A percentile compares a stretch with the other conserved stretches of the same genome.
These are phyloP conservation scores for Ophioninae sp. DNA, from an alignment of 2,888 invertebrate genomes.

Conservation along the genomic window DNA sequence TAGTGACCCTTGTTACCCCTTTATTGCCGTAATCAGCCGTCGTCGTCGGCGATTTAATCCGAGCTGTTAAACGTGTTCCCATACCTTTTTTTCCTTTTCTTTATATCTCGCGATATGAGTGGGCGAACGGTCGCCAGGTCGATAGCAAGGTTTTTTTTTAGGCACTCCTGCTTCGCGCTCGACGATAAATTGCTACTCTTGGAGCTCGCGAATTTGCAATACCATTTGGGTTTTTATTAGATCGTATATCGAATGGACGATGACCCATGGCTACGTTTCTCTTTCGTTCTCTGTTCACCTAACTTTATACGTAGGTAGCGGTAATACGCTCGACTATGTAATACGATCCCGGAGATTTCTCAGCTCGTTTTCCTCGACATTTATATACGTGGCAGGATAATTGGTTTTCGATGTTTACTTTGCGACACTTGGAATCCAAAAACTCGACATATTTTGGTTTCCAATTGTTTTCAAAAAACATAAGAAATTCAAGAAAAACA, in stretches of 20 bases:
- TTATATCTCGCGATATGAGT: slow-evolving; percentile 42
- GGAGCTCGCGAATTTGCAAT: slow-evolving; percentile 71
- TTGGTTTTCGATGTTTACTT: slow-evolving; percentile 11
- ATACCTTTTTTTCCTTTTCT: slow-evolving; percentile 33
- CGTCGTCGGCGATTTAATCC: slow-evolving; percentile 28
- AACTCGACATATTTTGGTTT: not conserved
- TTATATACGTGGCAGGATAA: slow-evolving; percentile 23
- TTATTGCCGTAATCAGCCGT: not conserved
- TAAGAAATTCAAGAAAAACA: no score
- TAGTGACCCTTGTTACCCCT: slow-evolving; percentile 1
- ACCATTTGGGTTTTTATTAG: slow-evolving; percentile 66
- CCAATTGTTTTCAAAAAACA: not conserved
- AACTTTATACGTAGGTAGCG: not conserved
- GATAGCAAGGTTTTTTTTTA: slow-evolving; percentile 38
- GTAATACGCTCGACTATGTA: slow-evolving; percentile 34
- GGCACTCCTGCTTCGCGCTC: slow-evolving; percentile 49
- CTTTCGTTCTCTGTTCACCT: slow-evolving; percentile 2
- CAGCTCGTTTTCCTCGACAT: slow-evolving; percentile 50
- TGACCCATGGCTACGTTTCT: slow-evolving; percentile 57
- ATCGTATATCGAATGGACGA: slow-evolving; percentile 63
- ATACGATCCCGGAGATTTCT: slow-evolving; percentile 56
- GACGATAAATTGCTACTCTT: slow-evolving; percentile 57
- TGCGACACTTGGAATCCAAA: no score
- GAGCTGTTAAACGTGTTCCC: slow-evolving; percentile 39
- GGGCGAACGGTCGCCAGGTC: slow-evolving; percentile 42